Percentiles rank a stretch among this genome's conserved stretches.
phyloP scores from a whole-genome alignment of 2,113 vertebrate genomes.

The Amblyopsis rosae region DNA sequence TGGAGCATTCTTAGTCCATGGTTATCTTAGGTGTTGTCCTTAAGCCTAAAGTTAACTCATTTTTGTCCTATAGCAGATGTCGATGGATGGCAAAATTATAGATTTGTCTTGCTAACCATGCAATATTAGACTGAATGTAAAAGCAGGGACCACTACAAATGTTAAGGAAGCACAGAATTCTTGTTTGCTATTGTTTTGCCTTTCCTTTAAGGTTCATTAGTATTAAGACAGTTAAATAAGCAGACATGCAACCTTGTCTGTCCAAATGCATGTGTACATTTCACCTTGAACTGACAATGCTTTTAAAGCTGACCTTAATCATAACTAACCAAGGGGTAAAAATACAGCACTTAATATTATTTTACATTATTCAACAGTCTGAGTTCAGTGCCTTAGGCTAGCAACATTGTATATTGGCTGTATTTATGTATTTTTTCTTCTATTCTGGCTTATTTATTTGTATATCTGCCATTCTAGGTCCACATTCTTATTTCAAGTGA shows the following conservation, averaged over 20 bases:
- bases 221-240: not conserved
- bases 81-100: constrained; percentile 5
- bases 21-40: too few species aligned
- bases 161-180: too few species aligned
- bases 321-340: constrained; percentile 55
- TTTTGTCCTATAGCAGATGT: not conserved
- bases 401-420: constrained; percentile 33
- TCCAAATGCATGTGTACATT: constrained; percentile 1
- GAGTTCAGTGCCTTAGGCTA: constrained; percentile 35
- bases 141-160: not conserved
- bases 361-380: constrained; percentile 26
- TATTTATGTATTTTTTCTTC: constrained; percentile 54
- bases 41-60: not conserved
- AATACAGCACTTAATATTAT: constrained; percentile 28
- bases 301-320: constrained; percentile 70
- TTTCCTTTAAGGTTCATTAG: constrained; percentile 6
- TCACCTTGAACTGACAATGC: constrained; percentile 65
- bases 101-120: not conserved
- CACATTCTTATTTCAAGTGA: constrained; percentile 25
- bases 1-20: constrained; percentile 6
- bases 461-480: constrained; percentile 28
- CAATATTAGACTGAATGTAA: constrained; percentile 14
- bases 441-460: constrained; percentile 76
- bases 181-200: not conserved
- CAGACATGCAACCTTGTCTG: not conserved